Percentiles rank a stretch among this genome's conserved stretches.
phyloP scores from a whole-genome alignment of 2,797 vertebrate species.

The Artibeus jamaicensis region DNA sequence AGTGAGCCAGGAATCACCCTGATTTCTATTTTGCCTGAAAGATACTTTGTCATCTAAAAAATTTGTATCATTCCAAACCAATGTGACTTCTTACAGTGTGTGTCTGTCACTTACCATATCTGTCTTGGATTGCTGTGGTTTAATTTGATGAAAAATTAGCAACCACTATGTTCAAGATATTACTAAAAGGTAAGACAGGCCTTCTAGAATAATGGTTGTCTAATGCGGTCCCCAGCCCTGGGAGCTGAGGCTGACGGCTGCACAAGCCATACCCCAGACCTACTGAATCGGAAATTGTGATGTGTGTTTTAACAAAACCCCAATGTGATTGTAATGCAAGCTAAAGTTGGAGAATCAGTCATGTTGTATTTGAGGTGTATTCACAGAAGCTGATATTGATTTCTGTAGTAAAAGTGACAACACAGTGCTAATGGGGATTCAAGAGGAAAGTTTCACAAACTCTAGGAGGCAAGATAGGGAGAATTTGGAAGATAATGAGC shows the following conservation, averaged over 20 bases:
- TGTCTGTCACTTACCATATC: background rate
- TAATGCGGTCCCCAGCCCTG: background rate
- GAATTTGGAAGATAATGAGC: background rate
- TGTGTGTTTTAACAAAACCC: background rate
- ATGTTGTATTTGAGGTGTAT: background rate
- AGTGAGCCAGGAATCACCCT: background rate
- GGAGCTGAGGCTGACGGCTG: no score
- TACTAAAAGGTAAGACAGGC: background rate
- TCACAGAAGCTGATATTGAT: background rate
- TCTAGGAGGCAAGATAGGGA: background rate
- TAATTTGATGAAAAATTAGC: conserved; percentile 30
- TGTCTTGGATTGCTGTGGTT: background rate
- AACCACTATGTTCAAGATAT: background rate
- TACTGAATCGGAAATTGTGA: background rate
- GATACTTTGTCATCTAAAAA: background rate
- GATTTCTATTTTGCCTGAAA: conserved; percentile 8
- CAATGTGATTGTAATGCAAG: background rate
- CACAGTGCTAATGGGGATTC: background rate
- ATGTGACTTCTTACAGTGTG: background rate
- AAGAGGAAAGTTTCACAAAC: background rate
- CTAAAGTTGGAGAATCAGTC: background rate
- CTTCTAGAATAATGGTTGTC: background rate
- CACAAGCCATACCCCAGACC: no score
- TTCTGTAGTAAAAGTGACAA: background rate
- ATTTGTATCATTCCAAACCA: conserved; percentile 25